Evolutionary conservation across 1,140 invertebrate genomes (phyloP).

Genomic region (Drosophila orena): DNA sequence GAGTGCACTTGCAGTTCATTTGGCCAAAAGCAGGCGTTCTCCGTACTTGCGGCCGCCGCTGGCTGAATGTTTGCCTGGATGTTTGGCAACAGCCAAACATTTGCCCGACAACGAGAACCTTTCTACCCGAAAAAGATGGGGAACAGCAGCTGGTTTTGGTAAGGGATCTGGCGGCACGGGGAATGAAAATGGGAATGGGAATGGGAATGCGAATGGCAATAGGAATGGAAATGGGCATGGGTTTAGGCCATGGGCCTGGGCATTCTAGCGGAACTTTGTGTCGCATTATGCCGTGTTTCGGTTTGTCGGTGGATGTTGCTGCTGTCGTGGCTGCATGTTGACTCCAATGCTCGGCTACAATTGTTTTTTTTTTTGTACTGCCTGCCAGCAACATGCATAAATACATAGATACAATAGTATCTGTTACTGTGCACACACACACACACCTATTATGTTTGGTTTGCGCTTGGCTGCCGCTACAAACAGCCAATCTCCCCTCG

Average conservation of each 20-base stretch:
- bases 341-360: constrained; percentile 71
- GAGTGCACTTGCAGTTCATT: constrained; percentile 72
- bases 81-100: constrained; percentile 36
- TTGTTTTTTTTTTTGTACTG: constrained; percentile 46
- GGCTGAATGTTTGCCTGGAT: constrained; percentile 29
- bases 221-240: constrained; percentile 9
- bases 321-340: constrained; percentile 77
- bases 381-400: constrained; percentile 54
- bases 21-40: constrained; percentile 64
- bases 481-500: not conserved
- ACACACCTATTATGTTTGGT: constrained; percentile 67
- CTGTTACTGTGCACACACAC: constrained; percentile 26
- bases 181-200: constrained; percentile 9
- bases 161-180: constrained; percentile 13
- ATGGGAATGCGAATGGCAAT: constrained; percentile 1
- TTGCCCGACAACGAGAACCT: constrained; percentile 50
- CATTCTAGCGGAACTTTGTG: constrained; percentile 79
- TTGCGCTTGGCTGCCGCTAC: constrained; percentile 67
- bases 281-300: constrained; percentile 74
- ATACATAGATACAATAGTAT: constrained; percentile 69
- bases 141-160: constrained; percentile 26
- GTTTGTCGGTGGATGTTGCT: constrained; percentile 52
- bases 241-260: constrained; percentile 58
- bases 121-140: constrained; percentile 46
- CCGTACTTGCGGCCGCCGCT: constrained; percentile 19